phyloP scores from a whole-genome alignment of 2,888 invertebrate species.

The Chouioia cunea region DNA sequence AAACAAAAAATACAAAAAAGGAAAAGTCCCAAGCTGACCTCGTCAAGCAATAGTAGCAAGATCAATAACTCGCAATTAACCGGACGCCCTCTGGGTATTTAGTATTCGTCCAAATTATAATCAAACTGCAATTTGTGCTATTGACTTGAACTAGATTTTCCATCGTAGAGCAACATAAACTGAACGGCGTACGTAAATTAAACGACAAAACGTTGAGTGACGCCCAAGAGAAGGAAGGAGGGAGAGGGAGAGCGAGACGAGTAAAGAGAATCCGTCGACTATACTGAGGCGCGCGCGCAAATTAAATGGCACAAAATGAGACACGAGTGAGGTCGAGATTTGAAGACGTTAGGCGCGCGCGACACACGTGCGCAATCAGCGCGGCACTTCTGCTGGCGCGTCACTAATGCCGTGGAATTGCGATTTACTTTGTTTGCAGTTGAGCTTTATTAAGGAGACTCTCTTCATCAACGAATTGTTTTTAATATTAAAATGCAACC shows the following conservation, averaged over 20 bases:
- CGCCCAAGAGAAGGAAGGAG: constrained; percentile 9
- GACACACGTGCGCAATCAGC: neutral
- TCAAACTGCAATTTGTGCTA: constrained; percentile 26
- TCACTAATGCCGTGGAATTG: constrained; percentile 21
- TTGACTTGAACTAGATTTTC: constrained; percentile 33
- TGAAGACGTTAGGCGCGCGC: neutral
- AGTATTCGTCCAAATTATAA: neutral
- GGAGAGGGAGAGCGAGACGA: constrained; percentile 9
- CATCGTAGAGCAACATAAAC: constrained; percentile 34
- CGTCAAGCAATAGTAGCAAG: no score
- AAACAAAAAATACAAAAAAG: no score
- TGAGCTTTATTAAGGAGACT: no score
- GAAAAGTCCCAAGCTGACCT: no score
- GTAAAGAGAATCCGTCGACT: neutral
- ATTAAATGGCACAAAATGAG: constrained; percentile 40
- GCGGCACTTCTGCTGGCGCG: constrained; percentile 32
- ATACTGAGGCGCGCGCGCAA: constrained; percentile 31
- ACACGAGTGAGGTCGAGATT: constrained; percentile 19
- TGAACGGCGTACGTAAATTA: constrained; percentile 43
- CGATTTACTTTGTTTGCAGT: no score
- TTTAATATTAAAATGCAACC: no score
- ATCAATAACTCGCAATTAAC: no score
- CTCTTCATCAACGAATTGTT: neutral
- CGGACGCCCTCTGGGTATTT: neutral
- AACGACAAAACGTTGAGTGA: constrained; percentile 40